phyloP scores from a whole-genome alignment of 2,797 vertebrate genomes.

The Paguma larvata region DNA sequence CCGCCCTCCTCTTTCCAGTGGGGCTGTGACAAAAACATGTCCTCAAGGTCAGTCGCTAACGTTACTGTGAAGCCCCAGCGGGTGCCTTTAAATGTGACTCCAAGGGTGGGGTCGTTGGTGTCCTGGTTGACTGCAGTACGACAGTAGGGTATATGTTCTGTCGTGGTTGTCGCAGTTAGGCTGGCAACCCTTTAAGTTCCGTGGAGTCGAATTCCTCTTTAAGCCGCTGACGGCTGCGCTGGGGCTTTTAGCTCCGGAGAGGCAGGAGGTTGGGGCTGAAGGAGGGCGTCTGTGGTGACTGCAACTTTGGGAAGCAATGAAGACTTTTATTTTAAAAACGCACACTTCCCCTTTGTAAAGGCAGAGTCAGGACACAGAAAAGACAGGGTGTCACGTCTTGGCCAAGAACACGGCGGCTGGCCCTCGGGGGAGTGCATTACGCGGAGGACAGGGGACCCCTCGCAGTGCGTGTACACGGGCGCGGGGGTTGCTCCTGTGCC shows the following conservation, averaged over 20 bases:
- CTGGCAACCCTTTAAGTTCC: constrained; percentile 61
- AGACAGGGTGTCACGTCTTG: constrained; percentile 63
- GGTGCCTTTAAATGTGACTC: neutral
- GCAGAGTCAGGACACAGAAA: neutral
- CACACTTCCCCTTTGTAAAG: constrained; percentile 58
- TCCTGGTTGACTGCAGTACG: neutral
- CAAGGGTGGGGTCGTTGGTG: neutral
- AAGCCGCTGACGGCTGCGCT: neutral
- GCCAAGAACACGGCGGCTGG: constrained; percentile 28
- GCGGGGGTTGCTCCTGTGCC: neutral
- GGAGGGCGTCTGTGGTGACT: neutral
- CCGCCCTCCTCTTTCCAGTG: neutral
- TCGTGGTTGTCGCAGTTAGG: neutral
- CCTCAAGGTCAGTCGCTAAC: neutral
- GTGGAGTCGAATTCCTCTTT: constrained; percentile 3
- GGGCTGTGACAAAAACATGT: neutral
- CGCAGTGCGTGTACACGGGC: fast-evolving
- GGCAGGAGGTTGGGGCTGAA: neutral
- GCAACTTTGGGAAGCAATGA: neutral
- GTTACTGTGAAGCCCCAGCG: neutral
- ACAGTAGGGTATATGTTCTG: neutral
- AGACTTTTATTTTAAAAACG: constrained; percentile 65
- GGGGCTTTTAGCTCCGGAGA: neutral
- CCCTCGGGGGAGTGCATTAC: neutral
- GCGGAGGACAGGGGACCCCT: neutral